Evolutionary conservation across 2,113 vertebrate genomes (phyloP).

Genomic region (Pelecanoides urinatrix): DNA sequence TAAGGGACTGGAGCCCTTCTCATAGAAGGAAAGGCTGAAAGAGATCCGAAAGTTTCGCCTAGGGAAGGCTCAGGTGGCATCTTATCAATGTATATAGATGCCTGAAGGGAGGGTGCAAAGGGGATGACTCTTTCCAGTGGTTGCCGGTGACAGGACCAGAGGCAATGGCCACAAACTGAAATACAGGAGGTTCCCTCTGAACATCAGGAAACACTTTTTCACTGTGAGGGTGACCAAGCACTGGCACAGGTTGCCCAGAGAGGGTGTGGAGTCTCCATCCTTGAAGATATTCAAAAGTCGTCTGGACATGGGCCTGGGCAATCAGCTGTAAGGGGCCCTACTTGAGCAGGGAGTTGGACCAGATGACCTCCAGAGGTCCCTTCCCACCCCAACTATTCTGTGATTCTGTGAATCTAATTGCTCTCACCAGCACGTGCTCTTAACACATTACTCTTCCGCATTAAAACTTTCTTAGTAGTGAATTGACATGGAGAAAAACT

Average conservation of each 20-base stretch:
- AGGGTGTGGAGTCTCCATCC: too few relatives aligned
- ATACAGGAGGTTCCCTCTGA: background rate
- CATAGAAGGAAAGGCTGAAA: background rate
- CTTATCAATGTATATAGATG: background rate
- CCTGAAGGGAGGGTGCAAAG: background rate
- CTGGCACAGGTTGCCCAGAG: background rate
- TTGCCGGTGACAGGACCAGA: background rate
- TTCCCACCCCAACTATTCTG: background rate
- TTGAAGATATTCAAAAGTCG: background rate
- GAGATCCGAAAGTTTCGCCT: background rate
- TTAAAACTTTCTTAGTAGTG: background rate
- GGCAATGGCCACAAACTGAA: background rate
- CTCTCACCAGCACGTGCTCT: background rate
- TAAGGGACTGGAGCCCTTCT: background rate
- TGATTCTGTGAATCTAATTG: background rate
- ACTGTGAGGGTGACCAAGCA: background rate
- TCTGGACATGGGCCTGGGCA: background rate
- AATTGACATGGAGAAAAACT: background rate
- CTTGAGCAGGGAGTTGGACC: background rate
- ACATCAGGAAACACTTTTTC: background rate
- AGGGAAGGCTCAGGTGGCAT: background rate
- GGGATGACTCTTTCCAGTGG: background rate
- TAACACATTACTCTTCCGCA: background rate
- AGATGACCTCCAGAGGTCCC: background rate
- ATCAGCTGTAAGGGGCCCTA: background rate